Percentiles rank a stretch among this genome's conserved stretches.
Evolutionary conservation across 2,113 vertebrate genomes (phyloP).

Genomic region (Chlorodrepanis virens): DNA sequence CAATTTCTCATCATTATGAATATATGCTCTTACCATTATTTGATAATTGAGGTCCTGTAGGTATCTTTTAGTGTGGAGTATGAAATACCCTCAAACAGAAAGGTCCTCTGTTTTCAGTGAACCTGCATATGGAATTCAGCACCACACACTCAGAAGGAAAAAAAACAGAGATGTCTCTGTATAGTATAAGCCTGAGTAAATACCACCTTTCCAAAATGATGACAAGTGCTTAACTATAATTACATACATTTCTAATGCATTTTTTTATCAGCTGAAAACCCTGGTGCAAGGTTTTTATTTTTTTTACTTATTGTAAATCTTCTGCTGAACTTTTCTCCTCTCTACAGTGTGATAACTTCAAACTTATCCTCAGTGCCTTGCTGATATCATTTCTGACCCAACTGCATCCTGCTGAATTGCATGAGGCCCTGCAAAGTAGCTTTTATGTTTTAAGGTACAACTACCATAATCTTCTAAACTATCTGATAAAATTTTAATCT

Average conservation of each 20-base stretch:
- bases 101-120: not conserved
- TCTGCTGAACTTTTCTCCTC: not conserved
- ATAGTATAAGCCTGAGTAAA: not conserved
- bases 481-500: conserved; percentile 57
- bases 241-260: conserved; percentile 27
- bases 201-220: conserved; percentile 24
- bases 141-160: not conserved
- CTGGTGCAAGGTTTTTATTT: not conserved
- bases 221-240: conserved; percentile 53
- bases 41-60: not conserved
- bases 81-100: not conserved
- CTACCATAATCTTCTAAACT: conserved; percentile 28
- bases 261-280: conserved; percentile 40
- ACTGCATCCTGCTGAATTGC: conserved; percentile 18
- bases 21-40: not conserved
- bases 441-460: conserved; percentile 49
- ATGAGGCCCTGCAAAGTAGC: conserved; percentile 27
- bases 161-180: not conserved
- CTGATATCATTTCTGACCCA: conserved; percentile 15
- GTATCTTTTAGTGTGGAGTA: not conserved
- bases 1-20: not conserved
- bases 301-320: conserved; percentile 23
- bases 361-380: not conserved
- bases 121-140: not conserved
- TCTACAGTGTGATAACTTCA: not conserved